A percentile compares a stretch with the other conserved stretches of the same genome.
These are phyloP conservation scores for Zygothrica quintamaculata DNA, from an alignment of 2,888 invertebrate genomes.

Conservation along the genomic window DNA sequence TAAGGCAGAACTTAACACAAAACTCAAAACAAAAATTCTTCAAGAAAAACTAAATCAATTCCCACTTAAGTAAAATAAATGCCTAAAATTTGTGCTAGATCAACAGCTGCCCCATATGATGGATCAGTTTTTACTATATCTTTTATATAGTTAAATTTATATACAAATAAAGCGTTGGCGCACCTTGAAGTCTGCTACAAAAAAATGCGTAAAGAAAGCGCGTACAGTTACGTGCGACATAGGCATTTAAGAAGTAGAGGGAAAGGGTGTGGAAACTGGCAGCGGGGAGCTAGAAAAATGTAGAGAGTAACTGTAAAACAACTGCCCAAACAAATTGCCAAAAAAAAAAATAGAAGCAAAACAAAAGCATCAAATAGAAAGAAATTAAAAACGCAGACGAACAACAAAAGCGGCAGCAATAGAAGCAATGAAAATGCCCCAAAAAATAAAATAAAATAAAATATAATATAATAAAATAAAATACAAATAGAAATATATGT, in stretches of 20 bases:
- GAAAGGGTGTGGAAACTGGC: neutral
- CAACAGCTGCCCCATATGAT: too few species aligned
- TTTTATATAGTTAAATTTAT: too few species aligned
- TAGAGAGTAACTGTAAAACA: conserved; percentile 15
- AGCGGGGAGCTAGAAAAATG: neutral
- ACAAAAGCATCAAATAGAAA: conserved; percentile 15
- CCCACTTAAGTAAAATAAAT: too few species aligned
- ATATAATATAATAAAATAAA: conserved; percentile 22
- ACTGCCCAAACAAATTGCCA: conserved; percentile 32
- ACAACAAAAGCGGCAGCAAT: conserved; percentile 22
- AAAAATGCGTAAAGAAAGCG: conserved; percentile 15
- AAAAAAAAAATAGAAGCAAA: neutral
- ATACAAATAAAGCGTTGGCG: neutral
- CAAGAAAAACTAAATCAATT: too few species aligned
- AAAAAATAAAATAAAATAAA: conserved; percentile 21
- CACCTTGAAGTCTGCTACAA: conserved; percentile 9
- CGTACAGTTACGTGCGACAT: conserved; percentile 33
- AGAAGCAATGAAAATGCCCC: conserved; percentile 28
- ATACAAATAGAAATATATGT: too few species aligned
- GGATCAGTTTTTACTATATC: too few species aligned
- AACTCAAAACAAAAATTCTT: too few species aligned
- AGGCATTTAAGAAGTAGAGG: neutral
- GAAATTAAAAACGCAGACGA: conserved; percentile 23
- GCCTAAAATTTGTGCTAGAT: too few species aligned
- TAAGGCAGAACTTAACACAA: too few species aligned